These are phyloP conservation scores for Gastrophysa polygoni DNA, from an alignment of 2,888 invertebrate genomes.

Conservation along the genomic window DNA sequence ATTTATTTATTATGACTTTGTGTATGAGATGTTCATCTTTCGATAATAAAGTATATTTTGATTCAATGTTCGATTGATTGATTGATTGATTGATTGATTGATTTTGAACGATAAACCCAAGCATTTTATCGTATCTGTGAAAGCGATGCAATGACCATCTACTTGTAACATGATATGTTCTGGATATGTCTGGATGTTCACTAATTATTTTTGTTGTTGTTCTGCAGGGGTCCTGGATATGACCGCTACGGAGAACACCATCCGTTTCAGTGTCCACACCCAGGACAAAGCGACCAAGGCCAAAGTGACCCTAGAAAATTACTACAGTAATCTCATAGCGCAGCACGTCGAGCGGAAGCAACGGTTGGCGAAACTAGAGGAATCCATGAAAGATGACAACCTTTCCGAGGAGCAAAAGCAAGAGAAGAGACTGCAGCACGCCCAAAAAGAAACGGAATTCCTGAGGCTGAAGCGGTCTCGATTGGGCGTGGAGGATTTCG, in stretches of 20 bases:
- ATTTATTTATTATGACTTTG: no score
- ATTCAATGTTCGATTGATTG: no score
- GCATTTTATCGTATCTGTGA: no score
- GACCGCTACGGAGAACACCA: conserved; percentile 81
- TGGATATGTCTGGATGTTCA: no score
- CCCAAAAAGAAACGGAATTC: conserved; percentile 98
- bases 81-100: no score
- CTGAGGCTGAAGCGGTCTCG: conserved; percentile 93
- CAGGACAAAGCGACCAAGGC: conserved; percentile 99
- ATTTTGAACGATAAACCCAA: no score
- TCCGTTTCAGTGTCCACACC: conserved; percentile 96
- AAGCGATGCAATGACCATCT: no score
- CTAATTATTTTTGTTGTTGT: conserved; percentile 40
- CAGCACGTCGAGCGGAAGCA: conserved; percentile 98
- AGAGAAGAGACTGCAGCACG: conserved; percentile 93
- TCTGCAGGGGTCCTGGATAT: conserved; percentile 83
- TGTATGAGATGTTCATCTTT: no score
- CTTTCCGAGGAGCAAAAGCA: conserved; percentile 93
- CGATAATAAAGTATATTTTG: no score
- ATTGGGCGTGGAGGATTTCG: conserved; percentile 97
- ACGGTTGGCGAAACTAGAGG: conserved; percentile 91
- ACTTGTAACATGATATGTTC: no score
- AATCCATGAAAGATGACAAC: conserved; percentile 94
- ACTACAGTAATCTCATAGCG: conserved; percentile 97
- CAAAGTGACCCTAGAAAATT: conserved; percentile 98